phyloP scores from a whole-genome alignment of 2,888 invertebrate species.

The Eupithecia tripunctaria region DNA sequence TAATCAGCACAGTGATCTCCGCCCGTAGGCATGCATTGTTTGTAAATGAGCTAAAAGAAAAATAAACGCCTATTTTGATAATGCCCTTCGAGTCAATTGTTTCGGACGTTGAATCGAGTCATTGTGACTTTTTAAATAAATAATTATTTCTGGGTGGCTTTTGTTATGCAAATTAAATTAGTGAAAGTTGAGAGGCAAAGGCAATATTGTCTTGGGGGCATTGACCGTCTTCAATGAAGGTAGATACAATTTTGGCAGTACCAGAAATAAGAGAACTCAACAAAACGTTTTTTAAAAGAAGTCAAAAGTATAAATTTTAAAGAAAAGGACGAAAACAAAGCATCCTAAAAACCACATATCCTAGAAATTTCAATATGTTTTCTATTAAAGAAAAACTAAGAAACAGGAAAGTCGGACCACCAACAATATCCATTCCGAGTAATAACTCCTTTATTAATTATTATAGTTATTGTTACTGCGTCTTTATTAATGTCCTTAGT shows the following conservation, averaged over 20 bases:
- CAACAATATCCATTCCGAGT: constrained; percentile 40
- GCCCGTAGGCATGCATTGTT: constrained; percentile 71
- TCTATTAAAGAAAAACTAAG: background rate
- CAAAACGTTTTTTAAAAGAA: background rate
- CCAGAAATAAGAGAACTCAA: background rate
- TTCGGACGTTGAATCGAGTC: constrained; percentile 54
- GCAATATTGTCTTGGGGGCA: constrained; percentile 17
- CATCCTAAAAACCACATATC: background rate
- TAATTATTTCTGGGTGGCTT: constrained; percentile 50
- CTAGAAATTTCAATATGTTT: background rate
- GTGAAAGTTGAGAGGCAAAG: constrained; percentile 8
- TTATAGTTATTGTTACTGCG: constrained; percentile 55
- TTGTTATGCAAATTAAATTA: constrained; percentile 49
- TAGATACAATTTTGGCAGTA: background rate
- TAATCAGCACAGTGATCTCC: constrained; percentile 73
- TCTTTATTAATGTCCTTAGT: constrained; percentile 48
- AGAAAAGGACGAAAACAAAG: background rate
- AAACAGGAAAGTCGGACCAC: background rate
- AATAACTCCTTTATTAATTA: constrained; percentile 73
- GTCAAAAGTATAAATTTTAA: background rate
- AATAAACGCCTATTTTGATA: constrained; percentile 63
- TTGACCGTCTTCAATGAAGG: constrained; percentile 31
- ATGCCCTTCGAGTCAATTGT: constrained; percentile 59
- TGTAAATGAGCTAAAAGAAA: constrained; percentile 75
- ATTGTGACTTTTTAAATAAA: constrained; percentile 52